Base-by-base conservation (phyloP, 2,797 vertebrate species). In the Chiloscyllium punctatum region DNA sequence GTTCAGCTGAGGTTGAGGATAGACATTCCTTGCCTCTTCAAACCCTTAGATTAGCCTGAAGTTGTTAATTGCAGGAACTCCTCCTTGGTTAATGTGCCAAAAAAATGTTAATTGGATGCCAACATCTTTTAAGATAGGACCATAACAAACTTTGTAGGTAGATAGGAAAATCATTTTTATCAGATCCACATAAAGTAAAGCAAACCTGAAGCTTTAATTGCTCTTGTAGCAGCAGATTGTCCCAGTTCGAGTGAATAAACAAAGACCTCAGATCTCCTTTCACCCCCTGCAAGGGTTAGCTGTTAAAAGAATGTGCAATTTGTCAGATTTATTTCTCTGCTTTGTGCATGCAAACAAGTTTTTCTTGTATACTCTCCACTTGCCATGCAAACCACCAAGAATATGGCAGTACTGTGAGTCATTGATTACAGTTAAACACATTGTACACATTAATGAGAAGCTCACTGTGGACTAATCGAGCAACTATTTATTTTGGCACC, bases 181-280 rank as follows among this genome's bases (percentile, higher is more conserved):
- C 8, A 21, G 69, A 33, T 33, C n/a, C 30, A 69, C 62, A 25
- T 8, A 42, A 42, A 92, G 42, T 21, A 94, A 74, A 74, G 96
- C 97, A 96, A 96, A 99, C 99, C 99, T 96, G 99, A 99, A 6
- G 99, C 99, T 96, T 98, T 99, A 97, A 99, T 98, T 96, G 99
- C 99, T 53, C 99, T 97, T 0, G 98, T 98, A 96, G 98, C 98
- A 0, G 99, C 99, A 0, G 98, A 98, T 97, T 99, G 99, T 66
- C 99, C 99, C 97, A 99, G 97, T 96, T 99, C 99, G 0, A 99
- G 97, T 7, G 99, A 99, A 96, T 99, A 98, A 95, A 99, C 97
- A 84, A 99, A 99, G 96, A 99, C 98, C 96, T 99, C 99, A 0
- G 98, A 99, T 95, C 97, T 98, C 96, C 97, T 98, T 96, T 98